A percentile compares a stretch with the other conserved stretches of the same genome.
These are phyloP conservation scores for Notolabrus celidotus DNA, from an alignment of 2,797 vertebrate species.

Conservation along the genomic window DNA sequence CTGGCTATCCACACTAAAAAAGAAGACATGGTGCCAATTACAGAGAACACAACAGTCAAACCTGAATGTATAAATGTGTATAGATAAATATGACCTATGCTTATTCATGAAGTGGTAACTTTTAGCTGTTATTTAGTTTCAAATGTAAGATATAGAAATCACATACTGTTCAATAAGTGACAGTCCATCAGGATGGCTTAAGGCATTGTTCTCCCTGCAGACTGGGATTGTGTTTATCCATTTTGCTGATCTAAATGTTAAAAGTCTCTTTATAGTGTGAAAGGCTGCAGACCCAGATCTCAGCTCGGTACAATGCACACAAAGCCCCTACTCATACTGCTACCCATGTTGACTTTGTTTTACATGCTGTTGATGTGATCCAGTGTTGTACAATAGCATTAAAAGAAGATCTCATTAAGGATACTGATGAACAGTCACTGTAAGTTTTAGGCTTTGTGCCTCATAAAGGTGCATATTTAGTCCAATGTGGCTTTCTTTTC, in stretches of 20 bases:
- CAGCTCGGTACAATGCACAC: slow-evolving; percentile 59
- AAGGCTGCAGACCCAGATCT: slow-evolving; percentile 58
- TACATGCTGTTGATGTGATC: slow-evolving; percentile 75
- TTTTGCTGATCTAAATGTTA: slow-evolving; percentile 67
- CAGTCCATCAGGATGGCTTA: slow-evolving; percentile 66
- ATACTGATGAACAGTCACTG: slow-evolving; percentile 71
- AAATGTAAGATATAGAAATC: slow-evolving; percentile 79
- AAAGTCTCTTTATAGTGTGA: slow-evolving; percentile 70
- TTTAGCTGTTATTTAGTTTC: slow-evolving; percentile 84
- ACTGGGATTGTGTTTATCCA: slow-evolving; percentile 61
- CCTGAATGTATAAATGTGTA: slow-evolving; percentile 87
- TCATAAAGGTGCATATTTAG: slow-evolving; percentile 74
- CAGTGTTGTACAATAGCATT: slow-evolving; percentile 76
- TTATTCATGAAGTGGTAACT: slow-evolving; percentile 86
- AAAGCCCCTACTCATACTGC: slow-evolving; percentile 62
- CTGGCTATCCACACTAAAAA: slow-evolving; percentile 52
- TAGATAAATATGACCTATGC: slow-evolving; percentile 85
- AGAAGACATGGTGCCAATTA: slow-evolving; percentile 77
- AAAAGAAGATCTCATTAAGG: slow-evolving; percentile 69
- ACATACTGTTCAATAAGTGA: slow-evolving; percentile 72
- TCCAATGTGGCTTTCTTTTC: slow-evolving; percentile 73
- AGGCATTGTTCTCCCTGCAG: slow-evolving; percentile 59
- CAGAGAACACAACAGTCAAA: slow-evolving; percentile 77
- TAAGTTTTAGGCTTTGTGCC: slow-evolving; percentile 68
- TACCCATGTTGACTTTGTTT: slow-evolving; percentile 70